Evolutionary conservation across 2,113 vertebrate species (phyloP).

Genomic region (Seriola aureovittata): DNA sequence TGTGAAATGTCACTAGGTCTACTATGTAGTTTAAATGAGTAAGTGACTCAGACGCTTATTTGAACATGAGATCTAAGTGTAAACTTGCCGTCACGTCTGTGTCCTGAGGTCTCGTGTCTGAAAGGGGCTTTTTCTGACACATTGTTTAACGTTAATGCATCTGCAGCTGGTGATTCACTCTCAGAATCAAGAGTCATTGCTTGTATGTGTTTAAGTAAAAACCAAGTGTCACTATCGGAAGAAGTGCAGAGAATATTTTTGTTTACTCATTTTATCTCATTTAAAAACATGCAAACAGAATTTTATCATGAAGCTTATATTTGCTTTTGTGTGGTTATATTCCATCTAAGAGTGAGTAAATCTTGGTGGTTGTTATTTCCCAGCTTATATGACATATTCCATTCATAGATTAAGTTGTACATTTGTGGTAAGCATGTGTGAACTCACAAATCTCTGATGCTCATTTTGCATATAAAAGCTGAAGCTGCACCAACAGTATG

Average conservation of each 20-base stretch:
- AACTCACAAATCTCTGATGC: conserved; percentile 25
- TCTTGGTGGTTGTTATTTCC: not conserved
- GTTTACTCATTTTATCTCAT: not conserved
- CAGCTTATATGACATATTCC: not conserved
- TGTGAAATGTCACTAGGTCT: not conserved
- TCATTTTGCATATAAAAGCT: conserved; percentile 27
- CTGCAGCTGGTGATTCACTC: not conserved
- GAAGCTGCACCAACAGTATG: conserved; percentile 4
- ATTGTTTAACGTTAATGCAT: not conserved
- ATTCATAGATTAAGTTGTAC: not conserved
- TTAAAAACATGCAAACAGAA: not conserved
- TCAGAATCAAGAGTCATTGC: not conserved
- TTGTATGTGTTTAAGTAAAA: not conserved
- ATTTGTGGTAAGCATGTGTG: conserved; percentile 30
- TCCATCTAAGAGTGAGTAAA: not conserved
- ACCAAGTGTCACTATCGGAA: not conserved
- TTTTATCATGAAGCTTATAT: not conserved
- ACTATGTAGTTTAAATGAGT: not conserved
- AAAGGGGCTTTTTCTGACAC: conserved; percentile 23
- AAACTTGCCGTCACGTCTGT: not conserved
- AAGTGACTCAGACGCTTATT: not conserved
- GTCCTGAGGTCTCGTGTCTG: not conserved
- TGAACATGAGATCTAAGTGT: not conserved
- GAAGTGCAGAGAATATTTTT: not conserved
- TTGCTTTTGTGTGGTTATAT: not conserved